These are phyloP conservation scores for Lypha dubia DNA, from an alignment of 2,888 invertebrate species.

Conservation along the genomic window DNA sequence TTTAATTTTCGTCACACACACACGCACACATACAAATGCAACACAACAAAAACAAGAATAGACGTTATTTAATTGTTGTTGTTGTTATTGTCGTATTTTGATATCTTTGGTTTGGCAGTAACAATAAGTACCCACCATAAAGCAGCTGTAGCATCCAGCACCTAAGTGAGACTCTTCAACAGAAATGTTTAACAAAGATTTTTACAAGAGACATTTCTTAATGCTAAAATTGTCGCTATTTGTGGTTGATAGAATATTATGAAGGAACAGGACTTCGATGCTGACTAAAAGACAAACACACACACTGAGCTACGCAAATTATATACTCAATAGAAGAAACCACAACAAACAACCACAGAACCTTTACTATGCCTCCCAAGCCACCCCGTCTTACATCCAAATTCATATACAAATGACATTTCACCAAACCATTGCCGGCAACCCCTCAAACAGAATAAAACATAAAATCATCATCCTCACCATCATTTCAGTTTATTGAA, in stretches of 20 bases:
- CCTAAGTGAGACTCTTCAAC: slow-evolving; percentile 73
- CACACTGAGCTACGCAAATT: slow-evolving; percentile 32
- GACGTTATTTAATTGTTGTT: slow-evolving; percentile 51
- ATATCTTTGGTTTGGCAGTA: slow-evolving; percentile 70
- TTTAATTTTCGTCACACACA: slow-evolving; percentile 79
- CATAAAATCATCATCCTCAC: slow-evolving; percentile 46
- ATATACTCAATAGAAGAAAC: slow-evolving; percentile 50
- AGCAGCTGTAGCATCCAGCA: slow-evolving; percentile 47
- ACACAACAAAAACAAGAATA: slow-evolving; percentile 42
- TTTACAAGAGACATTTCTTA: slow-evolving; percentile 56
- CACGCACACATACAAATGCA: slow-evolving; percentile 62
- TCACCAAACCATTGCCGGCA: slow-evolving; percentile 13
- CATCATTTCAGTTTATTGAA: slow-evolving; percentile 66
- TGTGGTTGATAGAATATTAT: slow-evolving; percentile 67
- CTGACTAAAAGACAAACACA: slow-evolving; percentile 16
- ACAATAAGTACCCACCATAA: slow-evolving; percentile 63
- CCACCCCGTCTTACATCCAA: slow-evolving; percentile 31
- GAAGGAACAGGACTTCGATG: slow-evolving; percentile 8
- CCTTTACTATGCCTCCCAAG: slow-evolving; percentile 48
- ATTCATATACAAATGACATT: slow-evolving; percentile 29
- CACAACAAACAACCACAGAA: slow-evolving; percentile 70
- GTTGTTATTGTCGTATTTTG: slow-evolving; percentile 70
- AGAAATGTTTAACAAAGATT: slow-evolving; percentile 42
- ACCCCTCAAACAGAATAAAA: not conserved
- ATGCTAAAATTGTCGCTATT: slow-evolving; percentile 69